phyloP scores from a whole-genome alignment of 2,888 invertebrate species.

The Apantesis nais region DNA sequence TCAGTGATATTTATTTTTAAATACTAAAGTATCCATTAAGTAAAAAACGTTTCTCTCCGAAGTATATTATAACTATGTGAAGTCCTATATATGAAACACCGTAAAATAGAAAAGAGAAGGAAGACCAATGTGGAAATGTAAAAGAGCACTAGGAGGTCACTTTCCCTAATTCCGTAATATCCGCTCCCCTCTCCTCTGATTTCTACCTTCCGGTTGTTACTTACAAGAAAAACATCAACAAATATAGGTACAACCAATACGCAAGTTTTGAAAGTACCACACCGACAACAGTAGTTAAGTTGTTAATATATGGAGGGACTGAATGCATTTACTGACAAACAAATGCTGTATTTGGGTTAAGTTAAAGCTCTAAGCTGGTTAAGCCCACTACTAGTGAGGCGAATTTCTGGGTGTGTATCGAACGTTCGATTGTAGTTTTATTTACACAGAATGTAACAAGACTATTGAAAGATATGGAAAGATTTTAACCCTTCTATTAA shows the following conservation, averaged over 20 bases:
- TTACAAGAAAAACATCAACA: background rate
- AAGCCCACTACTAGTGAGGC: background rate
- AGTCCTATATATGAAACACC: too few relatives aligned
- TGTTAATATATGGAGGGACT: background rate
- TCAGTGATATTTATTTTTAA: too few relatives aligned
- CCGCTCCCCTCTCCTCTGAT: background rate
- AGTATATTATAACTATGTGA: too few relatives aligned
- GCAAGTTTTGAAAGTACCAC: too few relatives aligned
- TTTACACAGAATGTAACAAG: background rate
- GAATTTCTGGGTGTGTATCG: background rate
- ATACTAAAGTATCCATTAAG: background rate
- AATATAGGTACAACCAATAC: too few relatives aligned
- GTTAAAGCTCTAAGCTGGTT: background rate
- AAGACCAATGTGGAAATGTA: background rate
- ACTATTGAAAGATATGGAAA: background rate
- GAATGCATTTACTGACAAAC: background rate
- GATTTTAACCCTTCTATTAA: background rate
- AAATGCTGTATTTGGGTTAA: background rate
- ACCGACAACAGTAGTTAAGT: too few relatives aligned
- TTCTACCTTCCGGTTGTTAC: background rate
- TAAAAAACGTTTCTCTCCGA: background rate
- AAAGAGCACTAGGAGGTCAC: background rate
- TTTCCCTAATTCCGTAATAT: background rate
- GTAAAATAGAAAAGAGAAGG: background rate
- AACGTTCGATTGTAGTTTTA: background rate